Conservation (phyloP, 2,888 invertebrate genomes). For the Escarpia spicata region DNA sequence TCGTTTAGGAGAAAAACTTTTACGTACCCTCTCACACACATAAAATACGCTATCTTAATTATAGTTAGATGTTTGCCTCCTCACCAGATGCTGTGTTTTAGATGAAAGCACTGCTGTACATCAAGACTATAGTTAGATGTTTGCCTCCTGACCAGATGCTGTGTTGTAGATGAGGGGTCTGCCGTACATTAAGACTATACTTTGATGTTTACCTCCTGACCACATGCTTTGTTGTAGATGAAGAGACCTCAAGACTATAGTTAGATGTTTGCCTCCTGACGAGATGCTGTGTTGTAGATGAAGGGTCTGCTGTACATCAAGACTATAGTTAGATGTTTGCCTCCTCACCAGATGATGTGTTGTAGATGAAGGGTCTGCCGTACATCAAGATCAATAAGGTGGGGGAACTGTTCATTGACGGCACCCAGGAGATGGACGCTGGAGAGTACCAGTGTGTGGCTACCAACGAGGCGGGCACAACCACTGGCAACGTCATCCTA, state of each 20-base stretch:
- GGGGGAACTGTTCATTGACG: slow-evolving; percentile 58
- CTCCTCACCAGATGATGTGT: slow-evolving; percentile 21
- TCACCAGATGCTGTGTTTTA: too few species aligned
- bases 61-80: too few species aligned
- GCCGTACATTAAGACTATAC: slow-evolving; percentile 37
- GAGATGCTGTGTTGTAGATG: slow-evolving; percentile 47
- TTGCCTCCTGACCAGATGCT: slow-evolving; percentile 38
- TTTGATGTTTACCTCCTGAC: not conserved
- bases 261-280: not conserved
- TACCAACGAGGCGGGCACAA: slow-evolving; percentile 55
- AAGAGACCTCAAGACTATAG: slow-evolving; percentile 49
- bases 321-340: not conserved
- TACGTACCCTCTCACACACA: too few species aligned
- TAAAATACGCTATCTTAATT: too few species aligned
- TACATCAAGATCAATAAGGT: slow-evolving; percentile 55
- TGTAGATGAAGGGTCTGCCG: slow-evolving; percentile 56
- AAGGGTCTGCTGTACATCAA: slow-evolving; percentile 57
- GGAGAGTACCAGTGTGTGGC: slow-evolving; percentile 58
- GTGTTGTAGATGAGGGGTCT: slow-evolving; percentile 57
- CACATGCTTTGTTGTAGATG: slow-evolving; percentile 53
- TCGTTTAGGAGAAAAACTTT: too few species aligned
- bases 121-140: not conserved
- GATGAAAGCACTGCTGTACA: too few species aligned
- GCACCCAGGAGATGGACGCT: slow-evolving; percentile 56
- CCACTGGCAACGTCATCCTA: slow-evolving; percentile 45